Evolutionary conservation across 2,113 vertebrate genomes (phyloP).

Genomic region (Cryptoleucopteryx plumbea): DNA sequence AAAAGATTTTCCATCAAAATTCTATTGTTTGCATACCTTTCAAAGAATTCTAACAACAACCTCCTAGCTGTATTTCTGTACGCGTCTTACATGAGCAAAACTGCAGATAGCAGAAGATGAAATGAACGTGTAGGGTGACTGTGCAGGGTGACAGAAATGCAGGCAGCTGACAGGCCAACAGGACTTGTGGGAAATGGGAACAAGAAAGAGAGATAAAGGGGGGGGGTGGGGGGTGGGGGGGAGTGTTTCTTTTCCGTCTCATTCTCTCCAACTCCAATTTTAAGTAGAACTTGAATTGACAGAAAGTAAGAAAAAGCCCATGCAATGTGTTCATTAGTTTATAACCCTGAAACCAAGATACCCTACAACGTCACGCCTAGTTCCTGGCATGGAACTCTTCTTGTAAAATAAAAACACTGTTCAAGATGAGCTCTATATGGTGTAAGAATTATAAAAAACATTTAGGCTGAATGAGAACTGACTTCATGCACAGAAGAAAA

Average conservation of each 20-base stretch:
- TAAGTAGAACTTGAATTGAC: neutral
- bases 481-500: neutral
- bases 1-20: neutral
- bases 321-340: neutral
- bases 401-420: neutral
- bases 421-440: neutral
- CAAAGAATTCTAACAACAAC: neutral
- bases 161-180: neutral
- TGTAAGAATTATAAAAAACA: neutral
- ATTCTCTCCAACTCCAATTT: neutral
- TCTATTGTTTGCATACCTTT: neutral
- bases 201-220: neutral
- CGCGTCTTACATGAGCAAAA: fast-evolving
- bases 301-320: neutral
- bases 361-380: neutral
- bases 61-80: neutral
- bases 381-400: neutral
- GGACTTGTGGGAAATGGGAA: neutral
- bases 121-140: neutral
- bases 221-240: no score
- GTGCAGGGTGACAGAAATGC: neutral
- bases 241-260: neutral
- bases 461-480: neutral
- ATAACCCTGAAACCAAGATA: neutral
- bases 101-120: neutral